Evolutionary conservation across 2,888 invertebrate species (phyloP), one percentile per base, ranked within the genome.

Genomic region (Cistogaster globosa): DNA sequence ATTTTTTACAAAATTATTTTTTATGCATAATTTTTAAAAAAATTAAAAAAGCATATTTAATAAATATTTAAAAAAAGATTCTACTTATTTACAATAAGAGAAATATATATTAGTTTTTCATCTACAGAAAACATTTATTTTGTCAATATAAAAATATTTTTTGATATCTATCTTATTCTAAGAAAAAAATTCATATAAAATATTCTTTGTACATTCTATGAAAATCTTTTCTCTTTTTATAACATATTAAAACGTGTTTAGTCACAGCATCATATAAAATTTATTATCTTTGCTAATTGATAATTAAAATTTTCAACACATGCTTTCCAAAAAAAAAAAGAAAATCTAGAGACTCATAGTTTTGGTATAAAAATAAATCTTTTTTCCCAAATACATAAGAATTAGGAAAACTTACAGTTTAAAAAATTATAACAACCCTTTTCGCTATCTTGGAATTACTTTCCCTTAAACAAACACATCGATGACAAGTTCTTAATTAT

Each of bases 291-390:
- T 8, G 12, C 1, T 48, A 69, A 81, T 57, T 32, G 69, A 57
- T 63, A 75, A 38, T 65, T 57, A 36, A 65, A 65, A 63, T 65
- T 68, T 71, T 76, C 76, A 71, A 82, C 76, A 81, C 68, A 57
- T 69, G 38, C 20, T 81, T 82, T 57, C 6, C 6, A n/a, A n/a
- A n/a, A n/a, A n/a, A n/a, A n/a, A n/a, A n/a, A n/a, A n/a, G n/a
- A n/a, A n/a, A n/a, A n/a, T 42, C 14, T 42, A 14, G n/a, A 16
- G 14, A 48, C 45, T 42, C 26, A 38, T 42, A 42, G 0, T 42
- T 42, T 42, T 42, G 42, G 12, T 38, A 2, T 42, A 6, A 42
- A 42, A 42, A 42, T 12, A 1, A 11, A 11, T 42, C n/a, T n/a
- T 12, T 3, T 42, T 42, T 26, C 7, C 12, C 18, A 36, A 65